phyloP scores from a whole-genome alignment of 2,888 invertebrate genomes.

The Drosophila leonis region DNA sequence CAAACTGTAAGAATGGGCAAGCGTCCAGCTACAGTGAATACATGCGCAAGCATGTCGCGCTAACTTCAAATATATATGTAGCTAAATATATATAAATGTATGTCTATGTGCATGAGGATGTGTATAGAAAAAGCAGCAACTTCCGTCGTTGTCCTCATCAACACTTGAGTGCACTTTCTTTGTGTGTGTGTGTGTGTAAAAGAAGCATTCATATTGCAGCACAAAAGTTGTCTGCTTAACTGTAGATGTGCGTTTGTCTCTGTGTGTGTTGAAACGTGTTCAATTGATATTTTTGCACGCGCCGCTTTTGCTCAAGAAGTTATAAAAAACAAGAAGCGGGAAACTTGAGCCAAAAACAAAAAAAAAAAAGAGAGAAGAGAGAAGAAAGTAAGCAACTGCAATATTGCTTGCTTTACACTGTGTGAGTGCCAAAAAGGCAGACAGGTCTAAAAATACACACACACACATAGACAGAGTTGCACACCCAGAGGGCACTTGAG shows the following conservation, averaged over 20 bases:
- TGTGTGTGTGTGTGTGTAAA: conserved; percentile 30
- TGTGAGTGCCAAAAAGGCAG: conserved; percentile 66
- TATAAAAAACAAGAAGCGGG: conserved; percentile 75
- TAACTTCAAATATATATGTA: conserved; percentile 42
- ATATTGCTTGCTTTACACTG: conserved; percentile 61
- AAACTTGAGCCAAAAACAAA: conserved; percentile 47
- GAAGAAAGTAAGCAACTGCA: conserved; percentile 67
- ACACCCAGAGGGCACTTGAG: conserved; percentile 53
- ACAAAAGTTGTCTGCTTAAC: conserved; percentile 38
- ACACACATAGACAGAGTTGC: not conserved
- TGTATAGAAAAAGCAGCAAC: conserved; percentile 46
- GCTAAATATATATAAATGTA: not conserved
- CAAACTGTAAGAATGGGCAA: conserved; percentile 73
- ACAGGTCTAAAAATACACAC: conserved; percentile 70
- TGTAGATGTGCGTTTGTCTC: conserved; percentile 15
- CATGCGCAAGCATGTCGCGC: conserved; percentile 26
- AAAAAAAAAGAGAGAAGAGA: not conserved
- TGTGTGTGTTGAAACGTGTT: conserved; percentile 72
- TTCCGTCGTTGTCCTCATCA: conserved; percentile 67
- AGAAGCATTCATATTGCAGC: conserved; percentile 56
- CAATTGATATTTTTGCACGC: conserved; percentile 80
- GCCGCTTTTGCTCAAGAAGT: conserved; percentile 71
- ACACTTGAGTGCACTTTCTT: conserved; percentile 61
- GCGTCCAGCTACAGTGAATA: conserved; percentile 35
- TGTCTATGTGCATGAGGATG: not conserved